Base-by-base conservation (phyloP, 2,797 vertebrate genomes). In the Enteromius treurensis region DNA sequence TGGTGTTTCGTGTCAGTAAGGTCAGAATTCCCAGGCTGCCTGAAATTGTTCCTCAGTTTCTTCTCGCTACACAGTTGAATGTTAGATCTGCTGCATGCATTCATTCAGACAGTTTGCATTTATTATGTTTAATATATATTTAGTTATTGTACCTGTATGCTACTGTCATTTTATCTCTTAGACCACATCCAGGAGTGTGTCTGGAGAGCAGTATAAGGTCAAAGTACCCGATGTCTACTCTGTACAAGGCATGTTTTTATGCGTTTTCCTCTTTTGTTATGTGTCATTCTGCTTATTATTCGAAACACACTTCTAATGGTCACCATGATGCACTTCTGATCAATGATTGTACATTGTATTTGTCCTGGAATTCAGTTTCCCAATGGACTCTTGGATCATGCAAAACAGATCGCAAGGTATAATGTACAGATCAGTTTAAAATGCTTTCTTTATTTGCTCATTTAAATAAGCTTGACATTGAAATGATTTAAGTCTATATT, bases 1-100 rank as follows among this genome's bases (percentile, higher is more conserved):
- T 95, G 81, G 90, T 97, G 73, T 96, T 97, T 88, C 90, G 95
- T 70, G 81, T 92, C 82, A 87, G 87, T 80, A 79, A 92, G 88
- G 93, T 93, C 82, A 77, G 88, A 83, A 69, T 32, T 55, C 8
- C 29, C 70, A 53, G 47, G 5, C 23, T 74, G 60, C 32, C 26
- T 69, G 21, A 53, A 53, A 47, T 84, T 42, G 55, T 42, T 21
- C 60, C 21, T 55, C 5, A 11, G 21, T 65, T 73, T 47, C 42
- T 60, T 37, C 29, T 29, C 68, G 55, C 29, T 32, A 45, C 47
- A 58, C 23, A 60, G 40, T 70, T 34, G 26, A 8, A 83, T 8
- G 13, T 19, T 40, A 4, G 21, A 81, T 19, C 14, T 67, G 4
- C 51, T 47, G 23, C 11, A n/a, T 34, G 65, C 34, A 80, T 65